Percentiles rank a stretch among this genome's conserved stretches.
phyloP scores from a whole-genome alignment of 2,888 invertebrate genomes.

The Nomada goodeniana region DNA sequence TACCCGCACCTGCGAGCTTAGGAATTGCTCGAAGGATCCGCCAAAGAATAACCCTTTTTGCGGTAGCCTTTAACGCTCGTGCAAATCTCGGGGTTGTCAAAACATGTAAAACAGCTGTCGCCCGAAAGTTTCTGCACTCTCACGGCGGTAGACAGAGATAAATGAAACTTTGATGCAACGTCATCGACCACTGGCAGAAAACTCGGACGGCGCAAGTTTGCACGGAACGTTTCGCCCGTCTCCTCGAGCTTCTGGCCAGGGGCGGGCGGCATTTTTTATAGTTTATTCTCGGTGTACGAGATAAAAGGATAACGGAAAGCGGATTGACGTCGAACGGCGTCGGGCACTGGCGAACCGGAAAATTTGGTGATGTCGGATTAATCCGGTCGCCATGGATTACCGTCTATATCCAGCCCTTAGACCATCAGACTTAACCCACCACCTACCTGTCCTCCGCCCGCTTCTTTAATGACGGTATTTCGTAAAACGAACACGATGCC shows the following conservation, averaged over 20 bases:
- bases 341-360: slow-evolving; percentile 32
- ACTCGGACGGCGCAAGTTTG: neutral
- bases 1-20: neutral
- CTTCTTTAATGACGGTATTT: slow-evolving; percentile 52
- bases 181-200: slow-evolving; percentile 5
- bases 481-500: slow-evolving; percentile 38
- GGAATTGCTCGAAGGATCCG: slow-evolving; percentile 1
- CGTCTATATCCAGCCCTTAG: slow-evolving; percentile 42
- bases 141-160: slow-evolving; percentile 19
- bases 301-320: slow-evolving; percentile 37
- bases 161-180: slow-evolving; percentile 7
- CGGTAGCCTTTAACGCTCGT: neutral
- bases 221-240: neutral
- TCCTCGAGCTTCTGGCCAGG: neutral
- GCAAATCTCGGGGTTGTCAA: neutral
- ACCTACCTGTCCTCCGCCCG: slow-evolving; percentile 13
- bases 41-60: neutral
- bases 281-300: slow-evolving; percentile 2
- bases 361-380: slow-evolving; percentile 56
- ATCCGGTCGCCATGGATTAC: slow-evolving; percentile 50
- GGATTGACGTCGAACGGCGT: slow-evolving; percentile 4
- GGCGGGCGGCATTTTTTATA: slow-evolving; percentile 4
- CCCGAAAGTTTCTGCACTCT: slow-evolving; percentile 29
- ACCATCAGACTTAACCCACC: slow-evolving; percentile 35
- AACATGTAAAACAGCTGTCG: neutral